Conservation (phyloP, 2,888 invertebrate species). For the Eugnorisma glareosa region DNA sequence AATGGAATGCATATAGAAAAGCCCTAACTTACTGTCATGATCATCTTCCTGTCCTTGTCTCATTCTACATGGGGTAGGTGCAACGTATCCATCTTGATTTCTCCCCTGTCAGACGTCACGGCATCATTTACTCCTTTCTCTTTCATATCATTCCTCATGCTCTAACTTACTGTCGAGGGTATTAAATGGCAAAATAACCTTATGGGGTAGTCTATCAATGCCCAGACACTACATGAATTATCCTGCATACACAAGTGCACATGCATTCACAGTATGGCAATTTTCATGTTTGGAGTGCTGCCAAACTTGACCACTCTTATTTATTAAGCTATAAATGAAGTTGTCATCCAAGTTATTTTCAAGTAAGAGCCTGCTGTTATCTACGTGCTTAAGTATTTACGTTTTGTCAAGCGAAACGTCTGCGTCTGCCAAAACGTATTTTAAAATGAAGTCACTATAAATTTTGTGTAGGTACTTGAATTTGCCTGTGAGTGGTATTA, state of each 20-base stretch:
- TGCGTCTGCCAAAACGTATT: slow-evolving; percentile 33
- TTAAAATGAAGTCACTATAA: slow-evolving; percentile 2
- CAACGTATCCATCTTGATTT: not conserved
- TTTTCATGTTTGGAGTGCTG: slow-evolving; percentile 57
- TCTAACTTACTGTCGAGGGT: not conserved
- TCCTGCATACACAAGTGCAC: slow-evolving; percentile 13
- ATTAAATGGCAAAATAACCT: not conserved
- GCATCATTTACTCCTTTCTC: not conserved
- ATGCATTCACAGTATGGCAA: slow-evolving; percentile 33
- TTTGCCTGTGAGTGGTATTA: not conserved
- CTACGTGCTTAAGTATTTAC: slow-evolving; percentile 45
- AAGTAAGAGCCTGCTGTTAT: slow-evolving; percentile 58
- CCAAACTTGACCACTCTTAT: slow-evolving; percentile 65
- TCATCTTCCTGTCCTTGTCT: not conserved
- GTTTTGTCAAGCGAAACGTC: slow-evolving; percentile 14
- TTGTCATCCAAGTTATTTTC: slow-evolving; percentile 65
- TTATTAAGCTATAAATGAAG: slow-evolving; percentile 66
- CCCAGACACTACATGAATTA: not conserved
- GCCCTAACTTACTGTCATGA: not conserved
- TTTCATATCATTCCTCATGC: not conserved
- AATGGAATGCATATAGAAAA: not conserved
- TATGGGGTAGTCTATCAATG: not conserved
- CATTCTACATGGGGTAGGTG: not conserved
- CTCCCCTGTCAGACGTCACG: not conserved
- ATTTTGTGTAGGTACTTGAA: slow-evolving; percentile 21